Percentiles rank a stretch among this genome's conserved stretches.
Evolutionary conservation across 1,140 invertebrate genomes (phyloP).

Genomic region (Chironomus striatipennis): DNA sequence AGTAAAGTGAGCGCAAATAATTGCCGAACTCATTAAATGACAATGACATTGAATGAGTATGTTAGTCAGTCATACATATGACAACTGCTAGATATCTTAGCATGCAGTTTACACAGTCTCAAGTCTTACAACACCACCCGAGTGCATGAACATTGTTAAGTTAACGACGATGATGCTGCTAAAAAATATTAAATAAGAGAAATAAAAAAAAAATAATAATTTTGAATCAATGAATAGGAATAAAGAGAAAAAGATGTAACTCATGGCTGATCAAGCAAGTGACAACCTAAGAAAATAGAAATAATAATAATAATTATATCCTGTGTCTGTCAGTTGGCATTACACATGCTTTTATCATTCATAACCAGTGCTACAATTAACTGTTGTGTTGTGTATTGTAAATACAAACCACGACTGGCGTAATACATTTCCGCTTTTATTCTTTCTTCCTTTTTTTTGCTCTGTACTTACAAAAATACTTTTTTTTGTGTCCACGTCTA

Average conservation of each 20-base stretch:
- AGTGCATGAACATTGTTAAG: too few relatives aligned
- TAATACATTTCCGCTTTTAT: slow-evolving; percentile 13
- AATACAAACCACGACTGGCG: slow-evolving; percentile 5
- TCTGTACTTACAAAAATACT: too few relatives aligned
- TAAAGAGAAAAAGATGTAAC: background rate
- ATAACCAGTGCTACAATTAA: background rate
- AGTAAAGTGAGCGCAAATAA: too few relatives aligned
- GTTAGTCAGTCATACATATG: too few relatives aligned
- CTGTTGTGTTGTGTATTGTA: slow-evolving; percentile 7
- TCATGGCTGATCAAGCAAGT: slow-evolving; percentile 12
- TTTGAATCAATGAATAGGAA: background rate
- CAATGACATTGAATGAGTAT: too few relatives aligned
- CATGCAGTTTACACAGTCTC: too few relatives aligned
- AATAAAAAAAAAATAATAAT: background rate
- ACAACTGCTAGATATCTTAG: too few relatives aligned
- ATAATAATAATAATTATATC: slow-evolving; percentile 4
- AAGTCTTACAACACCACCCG: too few relatives aligned
- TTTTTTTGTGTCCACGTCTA: background rate
- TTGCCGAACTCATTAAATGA: too few relatives aligned
- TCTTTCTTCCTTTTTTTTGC: background rate
- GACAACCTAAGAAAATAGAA: background rate
- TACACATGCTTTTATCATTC: slow-evolving; percentile 11
- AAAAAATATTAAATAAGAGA: background rate
- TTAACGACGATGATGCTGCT: slow-evolving; percentile 12
- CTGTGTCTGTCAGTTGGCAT: slow-evolving; percentile 11